Conservation (phyloP, 2,797 vertebrate genomes). For the Phylloscopus collybita region DNA sequence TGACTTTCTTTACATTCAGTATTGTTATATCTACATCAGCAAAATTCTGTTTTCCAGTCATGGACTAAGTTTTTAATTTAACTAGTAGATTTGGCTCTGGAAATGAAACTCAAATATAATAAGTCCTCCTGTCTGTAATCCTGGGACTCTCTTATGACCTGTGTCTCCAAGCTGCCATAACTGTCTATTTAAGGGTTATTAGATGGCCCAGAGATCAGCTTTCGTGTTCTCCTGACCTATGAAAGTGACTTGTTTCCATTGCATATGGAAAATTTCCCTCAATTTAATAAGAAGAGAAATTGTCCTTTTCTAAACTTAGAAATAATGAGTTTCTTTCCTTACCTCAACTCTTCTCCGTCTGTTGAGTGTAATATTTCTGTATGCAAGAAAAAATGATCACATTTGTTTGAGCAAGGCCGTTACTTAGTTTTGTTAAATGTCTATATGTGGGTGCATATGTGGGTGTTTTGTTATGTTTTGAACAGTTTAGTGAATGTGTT, state of each 20-base stretch:
- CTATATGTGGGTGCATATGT: neutral
- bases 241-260: neutral
- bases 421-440: neutral
- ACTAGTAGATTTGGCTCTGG: neutral
- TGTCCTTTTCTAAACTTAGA: neutral
- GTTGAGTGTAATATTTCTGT: neutral
- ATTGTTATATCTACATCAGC: neutral
- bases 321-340: neutral
- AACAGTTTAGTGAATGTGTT: neutral
- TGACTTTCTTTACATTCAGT: neutral
- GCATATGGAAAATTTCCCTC: neutral
- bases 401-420: neutral
- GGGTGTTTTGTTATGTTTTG: neutral
- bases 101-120: neutral
- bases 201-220: neutral
- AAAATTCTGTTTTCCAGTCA: neutral
- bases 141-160: neutral
- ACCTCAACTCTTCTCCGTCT: neutral
- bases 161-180: neutral
- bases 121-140: neutral
- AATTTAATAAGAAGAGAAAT: neutral
- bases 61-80: neutral
- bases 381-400: neutral
- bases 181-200: neutral
- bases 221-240: neutral